A percentile compares a stretch with the other conserved stretches of the same genome.
Evolutionary conservation across 2,888 invertebrate genomes (phyloP).

Genomic region (Netelia inedita): DNA sequence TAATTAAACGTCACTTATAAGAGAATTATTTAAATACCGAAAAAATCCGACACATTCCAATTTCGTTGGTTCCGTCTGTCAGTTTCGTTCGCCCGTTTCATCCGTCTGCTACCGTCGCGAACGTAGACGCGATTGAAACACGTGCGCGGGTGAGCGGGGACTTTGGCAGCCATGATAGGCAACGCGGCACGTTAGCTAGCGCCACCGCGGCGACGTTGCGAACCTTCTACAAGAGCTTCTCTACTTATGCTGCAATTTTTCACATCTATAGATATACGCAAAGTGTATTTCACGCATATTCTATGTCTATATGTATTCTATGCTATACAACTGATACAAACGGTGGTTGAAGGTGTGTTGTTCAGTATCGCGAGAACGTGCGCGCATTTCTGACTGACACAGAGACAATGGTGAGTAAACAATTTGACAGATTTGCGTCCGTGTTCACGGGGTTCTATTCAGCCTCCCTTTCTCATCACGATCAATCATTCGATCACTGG

Average conservation of each 20-base stretch:
- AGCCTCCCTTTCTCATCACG: background rate
- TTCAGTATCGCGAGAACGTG: conserved; percentile 55
- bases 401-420: conserved; percentile 61
- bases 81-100: background rate
- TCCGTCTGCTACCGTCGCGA: background rate
- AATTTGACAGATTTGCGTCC: conserved; percentile 56
- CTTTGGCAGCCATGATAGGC: background rate
- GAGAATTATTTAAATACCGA: background rate
- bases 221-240: background rate
- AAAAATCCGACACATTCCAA: background rate
- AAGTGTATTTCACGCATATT: background rate
- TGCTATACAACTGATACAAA: background rate
- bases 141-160: background rate
- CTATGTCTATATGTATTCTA: background rate
- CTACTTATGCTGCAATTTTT: background rate
- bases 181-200: conserved; percentile 5
- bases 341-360: conserved; percentile 15
- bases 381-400: conserved; percentile 54
- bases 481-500: conserved; percentile 6
- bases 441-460: background rate
- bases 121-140: background rate
- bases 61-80: background rate
- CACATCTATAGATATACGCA: background rate
- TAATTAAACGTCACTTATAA: too few relatives aligned
- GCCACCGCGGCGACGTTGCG: conserved; percentile 1